phyloP scores from a whole-genome alignment of 2,797 vertebrate species.

The Euthynnus affinis region DNA sequence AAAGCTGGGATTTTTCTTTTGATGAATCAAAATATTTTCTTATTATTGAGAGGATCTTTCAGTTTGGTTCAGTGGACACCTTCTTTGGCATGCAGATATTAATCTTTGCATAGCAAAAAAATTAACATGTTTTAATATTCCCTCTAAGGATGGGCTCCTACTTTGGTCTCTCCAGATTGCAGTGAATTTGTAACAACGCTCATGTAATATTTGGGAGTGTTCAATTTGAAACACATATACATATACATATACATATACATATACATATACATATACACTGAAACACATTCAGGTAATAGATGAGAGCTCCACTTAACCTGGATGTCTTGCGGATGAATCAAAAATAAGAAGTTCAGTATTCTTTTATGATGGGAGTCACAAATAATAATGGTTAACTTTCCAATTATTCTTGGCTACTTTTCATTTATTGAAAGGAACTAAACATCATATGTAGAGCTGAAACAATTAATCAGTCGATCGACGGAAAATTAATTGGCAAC shows the following conservation, averaged over 20 bases:
- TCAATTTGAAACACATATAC: slow-evolving; percentile 1
- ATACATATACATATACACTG: not conserved
- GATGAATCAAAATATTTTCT: slow-evolving; percentile 7
- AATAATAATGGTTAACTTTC: too few relatives aligned
- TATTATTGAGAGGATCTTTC: slow-evolving; percentile 18
- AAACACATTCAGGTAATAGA: not conserved
- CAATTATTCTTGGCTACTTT: too few relatives aligned
- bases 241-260: not conserved
- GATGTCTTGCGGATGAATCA: not conserved
- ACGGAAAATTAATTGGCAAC: too few relatives aligned
- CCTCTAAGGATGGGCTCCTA: slow-evolving; percentile 2
- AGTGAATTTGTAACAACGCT: slow-evolving; percentile 8
- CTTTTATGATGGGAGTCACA: too few relatives aligned
- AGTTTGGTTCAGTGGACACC: slow-evolving; percentile 40
- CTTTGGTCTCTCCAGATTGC: not conserved
- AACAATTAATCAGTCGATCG: too few relatives aligned
- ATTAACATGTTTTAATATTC: slow-evolving; percentile 7
- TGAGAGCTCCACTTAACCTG: not conserved
- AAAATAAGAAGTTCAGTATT: not conserved
- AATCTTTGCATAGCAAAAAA: slow-evolving; percentile 28
- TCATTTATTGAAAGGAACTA: too few relatives aligned
- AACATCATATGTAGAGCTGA: too few relatives aligned
- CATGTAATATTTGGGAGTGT: not conserved
- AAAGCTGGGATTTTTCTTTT: slow-evolving; percentile 18
- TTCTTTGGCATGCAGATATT: slow-evolving; percentile 48